These are phyloP conservation scores for Noctilio leporinus DNA, from an alignment of 2,113 vertebrate species.

Conservation along the genomic window DNA sequence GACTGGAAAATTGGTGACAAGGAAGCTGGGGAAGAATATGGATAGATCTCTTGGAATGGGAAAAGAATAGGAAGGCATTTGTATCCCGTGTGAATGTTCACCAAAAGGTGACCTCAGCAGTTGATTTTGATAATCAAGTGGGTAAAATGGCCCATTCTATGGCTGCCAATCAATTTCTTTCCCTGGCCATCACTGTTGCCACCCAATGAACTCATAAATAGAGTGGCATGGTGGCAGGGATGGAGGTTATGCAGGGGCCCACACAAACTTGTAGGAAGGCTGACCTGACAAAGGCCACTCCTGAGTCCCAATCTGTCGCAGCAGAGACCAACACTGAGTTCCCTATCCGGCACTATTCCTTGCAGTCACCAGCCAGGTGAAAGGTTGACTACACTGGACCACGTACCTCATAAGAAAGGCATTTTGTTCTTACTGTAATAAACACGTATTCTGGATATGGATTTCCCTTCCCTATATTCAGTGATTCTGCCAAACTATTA, in stretches of 20 bases:
- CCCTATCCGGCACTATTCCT: not conserved
- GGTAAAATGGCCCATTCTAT: not conserved
- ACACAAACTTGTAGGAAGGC: not conserved
- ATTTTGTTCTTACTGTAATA: not conserved
- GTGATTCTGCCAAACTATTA: not conserved
- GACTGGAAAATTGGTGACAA: not conserved
- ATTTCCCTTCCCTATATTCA: not conserved
- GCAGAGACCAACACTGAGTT: not conserved
- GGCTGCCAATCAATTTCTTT: not conserved
- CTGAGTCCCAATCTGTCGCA: not conserved
- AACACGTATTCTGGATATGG: not conserved
- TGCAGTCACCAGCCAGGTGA: not conserved
- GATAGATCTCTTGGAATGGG: not conserved
- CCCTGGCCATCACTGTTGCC: not conserved
- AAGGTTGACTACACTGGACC: not conserved
- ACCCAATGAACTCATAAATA: not conserved
- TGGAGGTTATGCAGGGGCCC: not conserved
- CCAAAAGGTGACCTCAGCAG: not conserved
- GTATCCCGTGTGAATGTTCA: not conserved
- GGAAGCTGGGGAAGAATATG: not conserved
- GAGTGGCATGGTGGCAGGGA: not conserved
- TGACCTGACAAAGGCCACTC: not conserved
- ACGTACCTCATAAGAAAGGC: not conserved
- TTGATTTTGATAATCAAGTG: not conserved
- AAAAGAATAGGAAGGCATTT: not conserved